Evolutionary conservation across 2,797 vertebrate genomes (phyloP), one percentile per base, ranked within the genome.

Genomic region (Spinibarbus caldwelli): DNA sequence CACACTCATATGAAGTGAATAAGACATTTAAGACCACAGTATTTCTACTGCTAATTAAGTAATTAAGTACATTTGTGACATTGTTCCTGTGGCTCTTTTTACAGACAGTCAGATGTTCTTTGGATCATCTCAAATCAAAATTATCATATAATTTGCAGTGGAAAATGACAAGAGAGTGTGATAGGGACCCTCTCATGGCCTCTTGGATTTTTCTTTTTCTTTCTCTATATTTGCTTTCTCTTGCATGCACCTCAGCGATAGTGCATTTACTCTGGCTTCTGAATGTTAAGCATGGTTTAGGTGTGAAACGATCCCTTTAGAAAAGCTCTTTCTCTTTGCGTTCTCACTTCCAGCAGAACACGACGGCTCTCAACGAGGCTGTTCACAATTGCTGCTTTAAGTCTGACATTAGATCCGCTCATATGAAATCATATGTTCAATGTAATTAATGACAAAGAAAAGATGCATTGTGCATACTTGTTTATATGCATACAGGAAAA

Each of bases 281-380:
- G 41, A 31, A 11, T 38, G 64, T 73, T 54, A 4, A 17, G 45
- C 29, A 19, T 49, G 79, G 83, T 88, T 89, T 88, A 86, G 76
- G 88, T 86, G 88, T 82, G 83, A 83, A 84, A 29, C 67, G 26
- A 81, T 64, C 52, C 70, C 17, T 79, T 87, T 71, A 29, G 49
- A 70, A 72, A 49, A n/a, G 36, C 75, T 82, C 57, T 41, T 77
- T 83, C 76, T 19, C 41, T n/a, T n/a, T 77, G 78, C 34, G 15
- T 81, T 78, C 38, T 82, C 72, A 68, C 57, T 68, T 77, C 34
- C 6, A 59, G 52, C 26, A 29, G 34, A 57, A 68, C 47, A 43
- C 0, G 3, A n/a, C 4, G 3, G 26, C 38, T 76, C n/a, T 84
- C 72, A 67, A 43, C 6, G 14, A 17, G 10, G 36, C 79, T 14